A percentile compares a stretch with the other conserved stretches of the same genome.
Conservation (phyloP, 2,888 invertebrate genomes). For the Pegoplata infirma region DNA sequence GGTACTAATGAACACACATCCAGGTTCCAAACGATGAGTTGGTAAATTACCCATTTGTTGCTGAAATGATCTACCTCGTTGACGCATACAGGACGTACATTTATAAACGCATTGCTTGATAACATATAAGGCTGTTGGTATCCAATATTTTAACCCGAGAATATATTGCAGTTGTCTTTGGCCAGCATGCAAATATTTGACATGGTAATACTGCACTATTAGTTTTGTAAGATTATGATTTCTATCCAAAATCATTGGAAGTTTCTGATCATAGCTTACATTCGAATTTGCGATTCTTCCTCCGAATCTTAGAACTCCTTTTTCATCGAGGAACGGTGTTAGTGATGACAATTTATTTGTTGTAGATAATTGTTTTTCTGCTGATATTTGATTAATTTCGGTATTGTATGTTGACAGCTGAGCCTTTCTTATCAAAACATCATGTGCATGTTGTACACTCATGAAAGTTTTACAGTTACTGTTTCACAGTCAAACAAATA, state of each 20-base stretch:
- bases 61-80: constrained; percentile 23
- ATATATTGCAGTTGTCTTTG: constrained; percentile 6
- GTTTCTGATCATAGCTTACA: constrained; percentile 11
- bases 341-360: neutral
- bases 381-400: neutral
- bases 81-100: constrained; percentile 33
- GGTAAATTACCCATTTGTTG: constrained; percentile 63
- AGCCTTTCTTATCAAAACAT: neutral
- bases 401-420: neutral
- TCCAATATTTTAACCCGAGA: constrained; percentile 8
- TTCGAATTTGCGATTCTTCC: constrained; percentile 5
- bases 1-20: constrained; percentile 61
- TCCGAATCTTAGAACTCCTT: constrained; percentile 9
- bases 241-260: neutral
- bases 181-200: constrained; percentile 2
- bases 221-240: neutral
- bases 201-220: neutral
- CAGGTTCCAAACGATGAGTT: constrained; percentile 41
- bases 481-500: no score
- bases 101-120: constrained; percentile 34
- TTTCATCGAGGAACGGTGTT: neutral
- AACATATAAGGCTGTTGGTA: constrained; percentile 29
- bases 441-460: neutral
- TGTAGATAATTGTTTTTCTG: neutral
- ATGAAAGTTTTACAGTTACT: neutral